Percentiles rank a stretch among this genome's conserved stretches.
These are phyloP conservation scores for Ophthalmolycus amberensis DNA, from an alignment of 2,113 vertebrate genomes.

Conservation along the genomic window DNA sequence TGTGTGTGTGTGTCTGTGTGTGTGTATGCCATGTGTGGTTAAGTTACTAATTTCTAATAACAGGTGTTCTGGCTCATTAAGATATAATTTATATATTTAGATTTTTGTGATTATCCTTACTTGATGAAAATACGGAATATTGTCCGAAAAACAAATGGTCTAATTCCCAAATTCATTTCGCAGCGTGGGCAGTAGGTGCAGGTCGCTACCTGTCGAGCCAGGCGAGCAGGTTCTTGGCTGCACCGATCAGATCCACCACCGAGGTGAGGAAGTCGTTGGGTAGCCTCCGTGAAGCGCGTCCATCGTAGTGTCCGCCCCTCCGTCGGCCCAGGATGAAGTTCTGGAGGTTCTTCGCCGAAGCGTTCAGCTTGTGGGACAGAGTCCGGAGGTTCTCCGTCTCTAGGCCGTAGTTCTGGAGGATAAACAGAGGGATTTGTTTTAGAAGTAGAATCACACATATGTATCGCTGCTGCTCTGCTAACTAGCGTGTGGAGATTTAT, in stretches of 20 bases:
- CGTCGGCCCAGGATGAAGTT: conserved; percentile 92
- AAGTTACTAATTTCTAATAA: background rate
- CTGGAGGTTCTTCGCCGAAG: conserved; percentile 93
- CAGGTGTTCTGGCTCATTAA: background rate
- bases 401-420: conserved; percentile 89
- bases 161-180: background rate
- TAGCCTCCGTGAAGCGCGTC: conserved; percentile 87
- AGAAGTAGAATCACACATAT: background rate
- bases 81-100: background rate
- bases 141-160: background rate
- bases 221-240: conserved; percentile 91
- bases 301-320: conserved; percentile 90
- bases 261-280: conserved; percentile 92
- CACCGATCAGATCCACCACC: conserved; percentile 92
- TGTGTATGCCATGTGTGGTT: background rate
- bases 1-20: too few species aligned
- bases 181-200: background rate
- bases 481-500: background rate
- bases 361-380: conserved; percentile 91
- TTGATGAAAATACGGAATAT: background rate
- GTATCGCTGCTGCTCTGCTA: background rate
- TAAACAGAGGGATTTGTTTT: conserved; percentile 27
- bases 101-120: background rate
- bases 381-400: conserved; percentile 93
- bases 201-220: conserved; percentile 91